These are phyloP conservation scores for Scaptomyza caliginosa DNA, from an alignment of 2,888 invertebrate species.

Conservation along the genomic window DNA sequence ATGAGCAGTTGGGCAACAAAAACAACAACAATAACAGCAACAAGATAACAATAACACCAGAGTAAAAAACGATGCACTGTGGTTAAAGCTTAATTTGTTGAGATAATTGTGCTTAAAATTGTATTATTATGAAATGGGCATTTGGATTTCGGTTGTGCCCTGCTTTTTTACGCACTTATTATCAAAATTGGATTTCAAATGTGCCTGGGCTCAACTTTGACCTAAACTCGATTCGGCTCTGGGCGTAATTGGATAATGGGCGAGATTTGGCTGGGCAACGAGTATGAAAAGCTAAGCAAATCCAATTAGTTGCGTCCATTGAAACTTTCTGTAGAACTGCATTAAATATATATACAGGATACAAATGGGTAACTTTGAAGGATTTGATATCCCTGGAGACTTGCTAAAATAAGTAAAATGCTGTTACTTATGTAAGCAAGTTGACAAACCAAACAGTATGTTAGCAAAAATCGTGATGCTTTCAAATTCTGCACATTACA, in stretches of 20 bases:
- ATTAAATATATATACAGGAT: neutral
- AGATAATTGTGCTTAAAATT: conserved; percentile 74
- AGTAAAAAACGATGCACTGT: conserved; percentile 34
- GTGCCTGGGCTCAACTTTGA: conserved; percentile 56
- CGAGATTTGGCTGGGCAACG: conserved; percentile 46
- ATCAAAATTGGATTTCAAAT: conserved; percentile 75
- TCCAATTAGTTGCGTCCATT: conserved; percentile 52
- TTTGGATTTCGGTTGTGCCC: conserved; percentile 34
- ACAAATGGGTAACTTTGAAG: neutral
- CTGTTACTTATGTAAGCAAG: neutral
- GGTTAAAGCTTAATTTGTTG: conserved; percentile 75
- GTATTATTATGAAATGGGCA: conserved; percentile 74
- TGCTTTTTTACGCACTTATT: conserved; percentile 57
- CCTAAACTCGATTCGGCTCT: conserved; percentile 60
- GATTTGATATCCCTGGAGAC: neutral
- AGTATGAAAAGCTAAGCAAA: conserved; percentile 47
- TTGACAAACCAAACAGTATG: neutral
- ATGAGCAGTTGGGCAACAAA: conserved; percentile 39
- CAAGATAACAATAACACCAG: conserved; percentile 14
- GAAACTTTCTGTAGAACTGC: conserved; percentile 16
- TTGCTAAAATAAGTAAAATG: neutral
- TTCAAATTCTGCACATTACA: neutral
- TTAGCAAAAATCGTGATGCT: neutral
- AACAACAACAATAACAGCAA: conserved; percentile 10
- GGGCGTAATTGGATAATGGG: conserved; percentile 70